Conservation (phyloP, 2,113 vertebrate species). For the Sebastes schlegelii region DNA sequence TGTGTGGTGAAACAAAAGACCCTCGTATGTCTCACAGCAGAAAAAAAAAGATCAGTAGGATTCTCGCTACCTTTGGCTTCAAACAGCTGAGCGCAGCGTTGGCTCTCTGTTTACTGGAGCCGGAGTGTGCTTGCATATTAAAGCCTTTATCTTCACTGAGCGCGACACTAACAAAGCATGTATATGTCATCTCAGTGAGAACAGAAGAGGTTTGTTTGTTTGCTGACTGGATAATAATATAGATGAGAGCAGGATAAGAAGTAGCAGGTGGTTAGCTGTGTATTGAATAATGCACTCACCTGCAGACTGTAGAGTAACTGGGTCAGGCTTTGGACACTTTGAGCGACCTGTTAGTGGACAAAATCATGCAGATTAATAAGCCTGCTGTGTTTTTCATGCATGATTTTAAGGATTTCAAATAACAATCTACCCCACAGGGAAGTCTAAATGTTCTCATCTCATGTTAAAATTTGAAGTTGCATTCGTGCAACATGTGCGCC, state of each 20-base stretch:
- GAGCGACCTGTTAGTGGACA: constrained; percentile 84
- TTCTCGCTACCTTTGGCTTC: constrained; percentile 30
- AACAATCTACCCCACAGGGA: neutral
- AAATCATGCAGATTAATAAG: neutral
- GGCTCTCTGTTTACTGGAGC: constrained; percentile 36
- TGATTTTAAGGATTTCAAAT: no score
- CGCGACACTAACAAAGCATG: constrained; percentile 2
- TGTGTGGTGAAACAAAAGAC: constrained; percentile 35
- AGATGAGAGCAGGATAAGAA: constrained; percentile 1
- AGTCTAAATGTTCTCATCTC: neutral
- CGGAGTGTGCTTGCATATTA: constrained; percentile 12
- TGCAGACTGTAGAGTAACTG: constrained; percentile 94
- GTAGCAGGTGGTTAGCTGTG: neutral
- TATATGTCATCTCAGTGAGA: constrained; percentile 2
- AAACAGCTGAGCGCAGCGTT: constrained; percentile 28
- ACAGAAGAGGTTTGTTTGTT: constrained; percentile 14
- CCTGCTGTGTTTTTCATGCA: neutral
- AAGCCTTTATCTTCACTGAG: constrained; percentile 27
- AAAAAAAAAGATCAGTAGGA: constrained; percentile 30
- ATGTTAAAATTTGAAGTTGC: neutral
- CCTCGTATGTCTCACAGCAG: constrained; percentile 21
- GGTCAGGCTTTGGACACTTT: constrained; percentile 93
- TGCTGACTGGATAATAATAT: constrained; percentile 7
- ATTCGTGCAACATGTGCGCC: constrained; percentile 42
- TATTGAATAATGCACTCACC: constrained; percentile 82